These are phyloP conservation scores for Climacteris rufus DNA, from an alignment of 2,113 vertebrate species.

Conservation along the genomic window DNA sequence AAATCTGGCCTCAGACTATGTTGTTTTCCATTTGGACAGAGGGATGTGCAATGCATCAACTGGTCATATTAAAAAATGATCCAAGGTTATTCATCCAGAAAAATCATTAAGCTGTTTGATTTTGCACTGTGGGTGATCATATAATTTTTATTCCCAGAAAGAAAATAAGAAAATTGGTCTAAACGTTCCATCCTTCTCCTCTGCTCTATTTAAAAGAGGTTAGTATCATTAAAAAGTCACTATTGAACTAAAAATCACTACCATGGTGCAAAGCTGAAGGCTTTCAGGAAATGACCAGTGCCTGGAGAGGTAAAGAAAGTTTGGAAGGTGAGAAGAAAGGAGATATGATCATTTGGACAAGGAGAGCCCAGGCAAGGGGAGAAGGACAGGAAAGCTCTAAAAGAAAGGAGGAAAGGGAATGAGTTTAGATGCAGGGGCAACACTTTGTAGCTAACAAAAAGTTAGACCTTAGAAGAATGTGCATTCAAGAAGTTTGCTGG, in stretches of 20 bases:
- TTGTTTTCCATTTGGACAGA: constrained; percentile 7
- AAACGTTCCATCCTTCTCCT: neutral
- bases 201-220: neutral
- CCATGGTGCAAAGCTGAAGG: neutral
- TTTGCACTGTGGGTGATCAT: neutral
- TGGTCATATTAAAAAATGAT: neutral
- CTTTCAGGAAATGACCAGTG: neutral
- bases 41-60: neutral
- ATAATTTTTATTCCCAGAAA: neutral
- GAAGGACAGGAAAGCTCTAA: neutral
- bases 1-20: neutral
- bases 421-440: neutral
- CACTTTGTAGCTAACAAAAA: neutral
- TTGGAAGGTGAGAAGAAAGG: neutral
- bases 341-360: neutral
- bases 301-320: neutral
- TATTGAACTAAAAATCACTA: neutral
- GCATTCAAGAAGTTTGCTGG: neutral
- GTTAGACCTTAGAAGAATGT: neutral
- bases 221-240: neutral
- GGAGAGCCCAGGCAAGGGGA: neutral
- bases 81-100: neutral
- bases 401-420: neutral
- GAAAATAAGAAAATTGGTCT: neutral
- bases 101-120: constrained; percentile 4